These are phyloP conservation scores for Euphydryas editha DNA, from an alignment of 2,888 invertebrate genomes.

Conservation along the genomic window DNA sequence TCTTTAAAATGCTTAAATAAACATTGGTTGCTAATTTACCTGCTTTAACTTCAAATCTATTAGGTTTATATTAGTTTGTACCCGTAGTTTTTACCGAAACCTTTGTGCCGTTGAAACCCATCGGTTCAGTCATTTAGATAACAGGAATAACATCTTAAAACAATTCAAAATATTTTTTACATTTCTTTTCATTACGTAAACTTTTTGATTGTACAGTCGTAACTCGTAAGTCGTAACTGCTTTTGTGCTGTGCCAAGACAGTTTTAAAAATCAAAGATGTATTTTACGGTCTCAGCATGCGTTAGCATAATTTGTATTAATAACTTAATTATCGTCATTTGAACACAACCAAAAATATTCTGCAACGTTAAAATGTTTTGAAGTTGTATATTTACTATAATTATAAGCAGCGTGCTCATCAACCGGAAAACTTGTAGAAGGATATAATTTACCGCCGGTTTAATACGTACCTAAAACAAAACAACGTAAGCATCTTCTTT, in stretches of 20 bases:
- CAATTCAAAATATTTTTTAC: background rate
- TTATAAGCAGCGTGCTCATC: conserved; percentile 32
- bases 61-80: background rate
- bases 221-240: background rate
- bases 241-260: background rate
- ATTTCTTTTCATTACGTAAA: background rate
- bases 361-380: background rate
- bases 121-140: background rate
- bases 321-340: background rate
- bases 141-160: conserved; percentile 5
- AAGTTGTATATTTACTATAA: conserved; percentile 7
- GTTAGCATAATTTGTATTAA: background rate
- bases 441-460: conserved; percentile 53
- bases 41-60: background rate
- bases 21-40: background rate
- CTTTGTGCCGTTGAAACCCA: background rate
- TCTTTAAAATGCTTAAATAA: background rate
- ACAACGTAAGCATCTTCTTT: conserved; percentile 57
- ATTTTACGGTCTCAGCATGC: background rate
- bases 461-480: conserved; percentile 46
- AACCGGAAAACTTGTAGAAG: conserved; percentile 51
- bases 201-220: background rate
- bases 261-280: background rate
- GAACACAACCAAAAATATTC: background rate
- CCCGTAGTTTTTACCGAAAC: background rate